Evolutionary conservation across 2,797 vertebrate species (phyloP), one percentile per base, ranked within the genome.

Genomic region (Trachurus trachurus): DNA sequence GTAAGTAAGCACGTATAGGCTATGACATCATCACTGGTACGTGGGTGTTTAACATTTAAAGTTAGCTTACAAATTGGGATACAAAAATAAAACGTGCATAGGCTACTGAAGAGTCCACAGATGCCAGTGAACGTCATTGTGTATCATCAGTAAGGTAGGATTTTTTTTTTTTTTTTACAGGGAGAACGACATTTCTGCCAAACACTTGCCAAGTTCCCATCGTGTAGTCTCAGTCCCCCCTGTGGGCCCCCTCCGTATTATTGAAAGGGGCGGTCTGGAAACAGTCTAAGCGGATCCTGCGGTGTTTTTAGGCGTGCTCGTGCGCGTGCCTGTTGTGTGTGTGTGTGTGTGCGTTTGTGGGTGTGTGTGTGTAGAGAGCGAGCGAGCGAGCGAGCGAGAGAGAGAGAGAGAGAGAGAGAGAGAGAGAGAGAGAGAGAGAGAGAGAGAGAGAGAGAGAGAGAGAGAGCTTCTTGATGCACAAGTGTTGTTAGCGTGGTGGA

Each of bases 251-350:
- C 87, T 82, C 39, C 71, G 74, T 54, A 81, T 87, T 88, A 89
- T 87, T 89, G 79, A 91, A 90, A 90, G 86, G 93, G 94, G 94
- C 94, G 94, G 94, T 93, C 87, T 94, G 92, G 92, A 94, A 93
- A 93, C 78, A 91, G 84, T 90, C 85, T 86, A 84, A 88, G 88
- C 84, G 81, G 90, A 91, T 89, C 87, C 87, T 90, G 88, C 64
- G 67, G 84, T 79, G 85, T 82, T 84, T 69, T 80, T 76, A 49
- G 59, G 69, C 34, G 67, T 40, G 65, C 15, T 56, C 9, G 82
- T 2, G 50, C 9, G 40, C 3, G 66, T 11, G 34, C 19, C 37
- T 6, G 62, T 26, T 11, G 62, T 16, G 53, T 49, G 29, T 40
- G 57, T 11, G 62, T 16, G 53, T 49, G 29, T 40, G 57, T 31